Conservation (phyloP, 2,888 invertebrate species). For the Nemoura dubitans region DNA sequence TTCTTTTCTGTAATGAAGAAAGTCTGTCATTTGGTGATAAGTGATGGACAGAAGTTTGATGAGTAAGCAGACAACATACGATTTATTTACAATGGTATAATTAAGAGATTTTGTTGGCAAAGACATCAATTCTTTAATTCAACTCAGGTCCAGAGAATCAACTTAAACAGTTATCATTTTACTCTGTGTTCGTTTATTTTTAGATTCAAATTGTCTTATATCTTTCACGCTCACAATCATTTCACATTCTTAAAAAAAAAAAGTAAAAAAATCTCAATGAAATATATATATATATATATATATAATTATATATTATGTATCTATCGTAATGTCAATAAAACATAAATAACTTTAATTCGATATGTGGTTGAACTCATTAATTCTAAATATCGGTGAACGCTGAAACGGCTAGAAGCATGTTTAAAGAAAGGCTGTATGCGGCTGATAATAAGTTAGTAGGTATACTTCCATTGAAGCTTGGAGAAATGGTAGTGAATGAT, state of each 20-base stretch:
- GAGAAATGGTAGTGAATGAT: neutral
- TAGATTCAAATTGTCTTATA: neutral
- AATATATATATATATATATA: no score
- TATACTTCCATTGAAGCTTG: neutral
- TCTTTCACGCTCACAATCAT: neutral
- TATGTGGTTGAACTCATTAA: neutral
- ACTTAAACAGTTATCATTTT: neutral
- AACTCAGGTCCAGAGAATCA: neutral
- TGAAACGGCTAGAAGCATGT: neutral
- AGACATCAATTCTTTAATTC: neutral
- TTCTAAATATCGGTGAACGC: neutral
- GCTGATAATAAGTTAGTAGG: neutral
- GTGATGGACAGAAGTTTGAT: neutral
- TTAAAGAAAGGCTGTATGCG: neutral
- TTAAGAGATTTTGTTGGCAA: neutral
- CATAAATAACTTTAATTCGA: neutral
- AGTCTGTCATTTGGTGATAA: neutral
- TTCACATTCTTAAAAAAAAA: neutral
- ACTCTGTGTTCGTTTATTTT: no score
- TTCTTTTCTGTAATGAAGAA: slow-evolving; percentile 12
- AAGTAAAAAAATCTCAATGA: neutral
- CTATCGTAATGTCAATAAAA: neutral
- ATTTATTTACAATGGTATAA: slow-evolving; percentile 25
- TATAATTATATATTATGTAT: no score
- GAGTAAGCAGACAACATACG: slow-evolving; percentile 12